Percentiles rank a stretch among this genome's conserved stretches.
phyloP scores from a whole-genome alignment of 2,113 vertebrate genomes.

The Chlamydotis undulata region DNA sequence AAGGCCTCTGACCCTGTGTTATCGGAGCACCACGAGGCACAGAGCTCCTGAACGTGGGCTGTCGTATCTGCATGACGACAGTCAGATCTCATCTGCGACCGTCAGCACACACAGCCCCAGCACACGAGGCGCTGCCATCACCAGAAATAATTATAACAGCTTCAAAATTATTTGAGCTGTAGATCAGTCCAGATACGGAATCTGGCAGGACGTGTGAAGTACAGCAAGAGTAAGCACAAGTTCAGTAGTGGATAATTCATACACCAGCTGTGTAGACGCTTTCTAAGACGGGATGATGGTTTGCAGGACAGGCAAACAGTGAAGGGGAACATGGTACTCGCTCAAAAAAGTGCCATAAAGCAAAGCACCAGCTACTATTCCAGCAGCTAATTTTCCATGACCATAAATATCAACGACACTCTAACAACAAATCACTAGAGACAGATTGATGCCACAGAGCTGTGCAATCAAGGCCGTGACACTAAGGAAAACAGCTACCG shows the following conservation, averaged over 20 bases:
- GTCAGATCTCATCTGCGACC: neutral
- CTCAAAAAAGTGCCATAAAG: neutral
- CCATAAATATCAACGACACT: neutral
- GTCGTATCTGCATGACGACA: fast-evolving
- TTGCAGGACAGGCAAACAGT: neutral
- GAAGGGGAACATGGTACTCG: neutral
- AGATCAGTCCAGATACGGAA: neutral
- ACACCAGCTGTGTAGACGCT: neutral
- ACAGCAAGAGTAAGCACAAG: neutral
- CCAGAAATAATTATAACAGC: neutral
- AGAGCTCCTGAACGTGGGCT: fast-evolving
- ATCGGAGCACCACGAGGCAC: fast-evolving
- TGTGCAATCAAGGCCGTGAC: neutral
- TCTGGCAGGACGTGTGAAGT: neutral
- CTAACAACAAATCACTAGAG: neutral
- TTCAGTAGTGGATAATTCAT: neutral
- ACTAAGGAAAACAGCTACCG: neutral
- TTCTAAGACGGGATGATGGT: neutral
- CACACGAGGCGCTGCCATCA: neutral
- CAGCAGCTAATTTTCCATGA: neutral
- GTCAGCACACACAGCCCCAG: neutral
- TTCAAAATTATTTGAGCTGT: fast-evolving
- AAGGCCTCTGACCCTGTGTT: neutral
- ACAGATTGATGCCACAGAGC: neutral
- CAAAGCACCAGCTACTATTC: neutral